A percentile compares a stretch with the other conserved stretches of the same genome.
These are phyloP conservation scores for Pachypanchax playfairii DNA, from an alignment of 2,113 vertebrate genomes.

Conservation along the genomic window DNA sequence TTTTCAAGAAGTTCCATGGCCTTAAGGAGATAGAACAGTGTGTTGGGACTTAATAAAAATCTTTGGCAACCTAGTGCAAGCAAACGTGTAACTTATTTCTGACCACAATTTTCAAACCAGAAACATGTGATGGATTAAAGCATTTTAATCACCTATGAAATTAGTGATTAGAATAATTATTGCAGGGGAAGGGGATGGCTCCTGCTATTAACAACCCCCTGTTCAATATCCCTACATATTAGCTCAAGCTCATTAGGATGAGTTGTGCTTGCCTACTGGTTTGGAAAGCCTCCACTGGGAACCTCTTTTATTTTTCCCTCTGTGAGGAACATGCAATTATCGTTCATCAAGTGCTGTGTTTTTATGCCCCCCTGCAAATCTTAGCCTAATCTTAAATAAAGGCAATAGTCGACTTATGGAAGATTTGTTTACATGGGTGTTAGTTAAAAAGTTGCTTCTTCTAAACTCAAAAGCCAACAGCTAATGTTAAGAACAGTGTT, in stretches of 20 bases:
- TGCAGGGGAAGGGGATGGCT: conserved; percentile 70
- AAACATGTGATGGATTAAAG: conserved; percentile 62
- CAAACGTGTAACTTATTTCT: conserved; percentile 45
- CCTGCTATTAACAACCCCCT: conserved; percentile 72
- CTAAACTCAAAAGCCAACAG: too few relatives aligned
- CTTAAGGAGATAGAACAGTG: neutral
- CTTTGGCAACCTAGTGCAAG: conserved; percentile 29
- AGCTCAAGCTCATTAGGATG: conserved; percentile 74
- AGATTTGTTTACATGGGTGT: neutral
- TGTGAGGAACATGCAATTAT: conserved; percentile 59
- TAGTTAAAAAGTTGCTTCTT: neutral
- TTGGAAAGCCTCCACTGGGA: conserved; percentile 60
- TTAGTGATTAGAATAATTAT: conserved; percentile 80
- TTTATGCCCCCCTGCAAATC: conserved; percentile 50
- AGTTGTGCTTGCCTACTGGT: conserved; percentile 72
- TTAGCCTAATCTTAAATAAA: conserved; percentile 58
- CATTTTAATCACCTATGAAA: conserved; percentile 77
- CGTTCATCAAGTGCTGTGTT: conserved; percentile 64
- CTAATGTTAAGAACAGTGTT: too few relatives aligned
- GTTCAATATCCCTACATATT: conserved; percentile 78
- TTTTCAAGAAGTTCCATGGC: conserved; percentile 3
- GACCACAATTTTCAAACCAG: conserved; percentile 52
- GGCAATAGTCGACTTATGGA: conserved; percentile 26
- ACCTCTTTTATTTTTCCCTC: conserved; percentile 64
- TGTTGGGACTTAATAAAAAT: conserved; percentile 9